Base-by-base conservation (phyloP, 1,140 invertebrate genomes). In the Tetramorium alpestre region DNA sequence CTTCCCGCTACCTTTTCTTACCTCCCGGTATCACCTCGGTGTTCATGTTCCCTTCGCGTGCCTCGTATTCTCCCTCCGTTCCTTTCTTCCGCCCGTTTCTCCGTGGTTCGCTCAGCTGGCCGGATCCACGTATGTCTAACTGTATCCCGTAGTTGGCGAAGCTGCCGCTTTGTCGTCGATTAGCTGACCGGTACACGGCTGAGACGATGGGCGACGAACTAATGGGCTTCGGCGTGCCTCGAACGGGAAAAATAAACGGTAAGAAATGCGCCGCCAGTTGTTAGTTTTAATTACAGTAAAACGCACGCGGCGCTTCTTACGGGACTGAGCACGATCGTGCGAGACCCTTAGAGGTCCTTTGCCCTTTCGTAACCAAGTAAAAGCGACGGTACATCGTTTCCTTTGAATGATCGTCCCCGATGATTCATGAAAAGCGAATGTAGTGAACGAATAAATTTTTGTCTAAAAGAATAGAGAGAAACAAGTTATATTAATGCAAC, bases 101-200 rank as follows among this genome's bases (percentile, higher is more conserved):
- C 81, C 76, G 41, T 76, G 70, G 58, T 64, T 84, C 72, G 69
- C 85, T 76, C 64, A 65, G 64, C 77, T 72, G 86, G 33, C 54
- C 70, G 56, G 70, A 76, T 87, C 70, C 51, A 47, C 72, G 87
- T 70, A 82, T 87, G 62, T 86, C 72, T 89, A 88, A 89, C 88
- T 89, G 88, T 89, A 88, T 28, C 65, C 86, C 88, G 49, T 89
- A 88, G 86, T 89, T 88, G 88, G 88, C 86, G 22, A 67, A 80
- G 88, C 49, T 85, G 78, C 77, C 28, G 86, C 72, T 88, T 88
- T 85, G 88, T 89, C 77, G 86, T 51, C 65, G 88, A 89, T 89
- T 89, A 89, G 80, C 47, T 85, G 77, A 47, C 64, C 41, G 25
- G 65, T 78, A 47, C 67, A 38, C 47, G 38, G 73, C 73, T 65